phyloP scores from a whole-genome alignment of 2,797 vertebrate species.

The Thunnus albacares region DNA sequence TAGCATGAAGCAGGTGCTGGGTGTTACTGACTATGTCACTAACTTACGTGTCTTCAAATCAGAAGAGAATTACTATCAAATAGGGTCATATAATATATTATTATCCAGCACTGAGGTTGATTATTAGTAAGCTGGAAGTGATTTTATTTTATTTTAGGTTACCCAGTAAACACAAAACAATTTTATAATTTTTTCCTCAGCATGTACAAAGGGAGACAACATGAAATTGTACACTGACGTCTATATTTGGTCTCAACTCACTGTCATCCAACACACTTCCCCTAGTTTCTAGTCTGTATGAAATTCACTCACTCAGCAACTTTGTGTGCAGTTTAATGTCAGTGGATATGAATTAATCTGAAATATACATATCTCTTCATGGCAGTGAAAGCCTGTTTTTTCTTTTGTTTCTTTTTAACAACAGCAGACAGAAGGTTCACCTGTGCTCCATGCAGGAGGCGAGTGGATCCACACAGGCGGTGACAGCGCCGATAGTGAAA shows the following conservation, averaged over 20 bases:
- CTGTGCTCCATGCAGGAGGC: slow-evolving; percentile 95
- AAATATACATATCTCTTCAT: background rate
- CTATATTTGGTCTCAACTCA: background rate
- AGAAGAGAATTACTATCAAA: background rate
- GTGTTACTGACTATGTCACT: background rate
- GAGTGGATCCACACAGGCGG: slow-evolving; percentile 93
- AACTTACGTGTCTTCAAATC: background rate
- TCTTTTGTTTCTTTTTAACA: background rate
- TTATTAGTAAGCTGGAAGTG: background rate
- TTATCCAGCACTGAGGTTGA: background rate
- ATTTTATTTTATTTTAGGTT: background rate
- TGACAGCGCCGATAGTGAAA: slow-evolving; percentile 90
- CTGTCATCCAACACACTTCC: background rate
- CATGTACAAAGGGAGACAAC: background rate
- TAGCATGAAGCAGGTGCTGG: background rate
- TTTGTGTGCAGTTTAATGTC: background rate
- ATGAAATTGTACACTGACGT: background rate
- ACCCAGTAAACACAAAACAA: background rate
- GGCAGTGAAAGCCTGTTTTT: background rate
- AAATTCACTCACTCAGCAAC: background rate
- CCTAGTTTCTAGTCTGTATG: background rate
- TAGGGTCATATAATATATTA: background rate
- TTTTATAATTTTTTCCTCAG: background rate
- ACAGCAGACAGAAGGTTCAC: slow-evolving; percentile 73
- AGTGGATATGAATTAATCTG: background rate